Percentiles rank a stretch among this genome's conserved stretches.
Conservation (phyloP, 2,113 vertebrate genomes). For the Hemibagrus wyckioides region DNA sequence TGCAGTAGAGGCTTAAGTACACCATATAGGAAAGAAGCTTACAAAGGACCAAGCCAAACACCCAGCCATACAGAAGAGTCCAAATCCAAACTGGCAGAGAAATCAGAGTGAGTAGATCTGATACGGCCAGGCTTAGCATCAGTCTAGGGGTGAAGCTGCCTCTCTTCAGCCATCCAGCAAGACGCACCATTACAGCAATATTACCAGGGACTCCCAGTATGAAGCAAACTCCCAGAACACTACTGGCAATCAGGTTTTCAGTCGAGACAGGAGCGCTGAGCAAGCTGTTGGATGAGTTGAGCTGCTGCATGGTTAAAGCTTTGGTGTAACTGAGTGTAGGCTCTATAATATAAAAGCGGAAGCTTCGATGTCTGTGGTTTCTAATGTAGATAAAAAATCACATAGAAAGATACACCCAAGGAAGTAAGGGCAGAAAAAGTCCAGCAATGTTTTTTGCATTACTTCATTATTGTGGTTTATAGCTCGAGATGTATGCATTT, state of each 20-base stretch:
- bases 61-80: constrained; percentile 64
- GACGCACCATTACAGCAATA: constrained; percentile 62
- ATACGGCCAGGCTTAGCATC: constrained; percentile 72
- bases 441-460: too few species aligned
- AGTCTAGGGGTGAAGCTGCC: constrained; percentile 65
- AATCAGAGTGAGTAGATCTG: constrained; percentile 70
- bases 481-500: too few species aligned
- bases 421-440: too few species aligned
- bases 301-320: not conserved
- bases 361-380: too few species aligned
- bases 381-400: too few species aligned
- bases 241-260: constrained; percentile 11
- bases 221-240: constrained; percentile 58
- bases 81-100: constrained; percentile 74
- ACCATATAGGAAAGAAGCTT: constrained; percentile 65
- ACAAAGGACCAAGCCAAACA: constrained; percentile 62
- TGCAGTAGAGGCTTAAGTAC: constrained; percentile 71
- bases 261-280: not conserved
- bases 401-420: too few species aligned
- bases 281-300: constrained; percentile 27
- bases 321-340: too few species aligned
- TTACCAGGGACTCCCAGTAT: constrained; percentile 70
- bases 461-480: too few species aligned
- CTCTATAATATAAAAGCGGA: too few species aligned
- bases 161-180: constrained; percentile 61